A percentile compares a stretch with the other conserved stretches of the same genome.
Conservation (phyloP, 2,888 invertebrate genomes). For the Tinea semifulvella region DNA sequence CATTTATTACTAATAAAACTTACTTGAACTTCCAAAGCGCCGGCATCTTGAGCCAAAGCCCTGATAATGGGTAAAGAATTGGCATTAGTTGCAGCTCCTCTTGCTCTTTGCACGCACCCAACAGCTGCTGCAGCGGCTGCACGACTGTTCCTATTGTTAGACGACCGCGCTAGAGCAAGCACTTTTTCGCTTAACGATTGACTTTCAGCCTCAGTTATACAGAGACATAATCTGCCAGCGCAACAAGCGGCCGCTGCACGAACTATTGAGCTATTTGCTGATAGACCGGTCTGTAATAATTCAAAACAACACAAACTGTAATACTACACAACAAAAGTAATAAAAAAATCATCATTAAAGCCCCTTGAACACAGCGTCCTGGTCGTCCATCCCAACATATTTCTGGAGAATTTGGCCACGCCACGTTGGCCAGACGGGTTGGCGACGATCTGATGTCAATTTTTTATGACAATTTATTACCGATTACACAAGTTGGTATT, state of each 20-base stretch:
- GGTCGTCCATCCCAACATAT: too few relatives aligned
- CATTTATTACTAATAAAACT: slow-evolving; percentile 15
- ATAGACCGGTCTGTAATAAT: slow-evolving; percentile 71
- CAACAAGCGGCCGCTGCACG: slow-evolving; percentile 96
- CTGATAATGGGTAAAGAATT: slow-evolving; percentile 94
- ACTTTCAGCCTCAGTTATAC: slow-evolving; percentile 40
- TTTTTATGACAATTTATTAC: too few relatives aligned
- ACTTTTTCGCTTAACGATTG: slow-evolving; percentile 46
- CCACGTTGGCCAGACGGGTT: too few relatives aligned
- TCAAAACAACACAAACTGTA: too few relatives aligned
- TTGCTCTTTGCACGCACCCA: slow-evolving; percentile 95
- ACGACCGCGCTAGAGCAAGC: slow-evolving; percentile 37
- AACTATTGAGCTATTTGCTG: slow-evolving; percentile 79
- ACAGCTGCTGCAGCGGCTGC: slow-evolving; percentile 75
- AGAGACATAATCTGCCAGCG: slow-evolving; percentile 80
- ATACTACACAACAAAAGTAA: too few relatives aligned
- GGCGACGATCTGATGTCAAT: too few relatives aligned
- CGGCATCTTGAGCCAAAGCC: slow-evolving; percentile 92
- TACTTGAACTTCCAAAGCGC: slow-evolving; percentile 94
- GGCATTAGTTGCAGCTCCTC: slow-evolving; percentile 95
- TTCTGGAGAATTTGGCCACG: too few relatives aligned
- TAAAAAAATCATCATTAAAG: too few relatives aligned
- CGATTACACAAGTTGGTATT: too few relatives aligned
- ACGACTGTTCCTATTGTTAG: slow-evolving; percentile 28
- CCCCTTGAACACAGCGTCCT: too few relatives aligned